These are phyloP conservation scores for Philaethria dido DNA, from an alignment of 2,888 invertebrate genomes.

Conservation along the genomic window DNA sequence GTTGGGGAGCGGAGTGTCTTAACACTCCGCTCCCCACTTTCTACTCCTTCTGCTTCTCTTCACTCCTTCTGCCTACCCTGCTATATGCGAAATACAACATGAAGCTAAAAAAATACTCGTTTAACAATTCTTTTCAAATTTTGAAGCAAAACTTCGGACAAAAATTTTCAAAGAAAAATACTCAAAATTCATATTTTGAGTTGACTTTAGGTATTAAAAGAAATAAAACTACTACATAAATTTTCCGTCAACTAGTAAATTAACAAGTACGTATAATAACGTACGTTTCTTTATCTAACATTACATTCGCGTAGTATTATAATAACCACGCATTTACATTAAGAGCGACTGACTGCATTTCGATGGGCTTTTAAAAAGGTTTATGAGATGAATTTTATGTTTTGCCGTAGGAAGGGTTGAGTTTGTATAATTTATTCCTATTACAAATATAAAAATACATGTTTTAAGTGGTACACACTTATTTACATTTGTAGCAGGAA, in stretches of 20 bases:
- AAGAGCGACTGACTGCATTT: constrained; percentile 31
- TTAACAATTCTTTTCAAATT: too few species aligned
- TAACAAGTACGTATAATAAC: not conserved
- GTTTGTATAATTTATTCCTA: constrained; percentile 18
- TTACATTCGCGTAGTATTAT: constrained; percentile 19
- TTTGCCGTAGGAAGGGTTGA: constrained; percentile 10
- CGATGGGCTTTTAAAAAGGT: constrained; percentile 30
- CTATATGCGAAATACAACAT: too few species aligned
- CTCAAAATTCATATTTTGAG: too few species aligned
- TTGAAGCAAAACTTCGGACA: too few species aligned
- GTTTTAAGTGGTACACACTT: not conserved
- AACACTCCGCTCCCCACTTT: too few species aligned
- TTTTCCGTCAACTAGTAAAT: not conserved
- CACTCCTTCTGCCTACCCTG: too few species aligned
- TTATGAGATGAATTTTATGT: constrained; percentile 29
- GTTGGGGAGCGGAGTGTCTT: too few species aligned
- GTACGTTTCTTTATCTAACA: constrained; percentile 1
- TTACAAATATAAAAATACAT: not conserved
- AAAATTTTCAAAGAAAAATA: too few species aligned
- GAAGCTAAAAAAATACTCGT: too few species aligned
- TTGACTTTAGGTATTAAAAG: not conserved
- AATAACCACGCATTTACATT: constrained; percentile 31
- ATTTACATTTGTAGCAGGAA: not conserved
- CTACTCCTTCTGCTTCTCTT: too few species aligned
- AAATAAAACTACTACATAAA: not conserved